A percentile compares a stretch with the other conserved stretches of the same genome.
Evolutionary conservation across 2,797 vertebrate genomes (phyloP).

Genomic region (Tiaroga cobitis): DNA sequence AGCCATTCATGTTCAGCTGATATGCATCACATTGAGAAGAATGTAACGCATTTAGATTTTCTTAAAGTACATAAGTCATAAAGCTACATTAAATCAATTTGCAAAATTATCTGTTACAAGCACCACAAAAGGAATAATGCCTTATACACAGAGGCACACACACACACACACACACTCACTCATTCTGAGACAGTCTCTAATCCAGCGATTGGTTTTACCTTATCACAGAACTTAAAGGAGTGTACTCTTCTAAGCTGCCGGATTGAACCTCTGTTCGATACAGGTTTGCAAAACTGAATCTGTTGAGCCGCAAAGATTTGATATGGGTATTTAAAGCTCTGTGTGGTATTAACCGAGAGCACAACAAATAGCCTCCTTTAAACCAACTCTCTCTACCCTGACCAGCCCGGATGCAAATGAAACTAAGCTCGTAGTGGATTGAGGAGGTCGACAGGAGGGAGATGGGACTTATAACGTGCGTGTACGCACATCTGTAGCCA

Average conservation of each 20-base stretch:
- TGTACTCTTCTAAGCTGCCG: slow-evolving; percentile 86
- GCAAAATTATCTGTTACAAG: slow-evolving; percentile 31
- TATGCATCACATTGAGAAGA: neutral
- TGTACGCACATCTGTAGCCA: slow-evolving; percentile 43
- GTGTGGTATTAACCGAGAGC: slow-evolving; percentile 83
- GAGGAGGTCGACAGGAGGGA: slow-evolving; percentile 68
- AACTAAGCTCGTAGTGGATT: slow-evolving; percentile 81
- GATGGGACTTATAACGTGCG: slow-evolving; percentile 14
- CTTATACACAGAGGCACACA: slow-evolving; percentile 33
- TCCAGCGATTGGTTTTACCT: slow-evolving; percentile 87
- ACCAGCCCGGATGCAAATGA: slow-evolving; percentile 83
- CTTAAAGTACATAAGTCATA: slow-evolving; percentile 6
- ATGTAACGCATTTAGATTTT: neutral
- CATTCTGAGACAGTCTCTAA: slow-evolving; percentile 72
- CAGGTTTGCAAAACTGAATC: slow-evolving; percentile 89
- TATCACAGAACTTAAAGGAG: slow-evolving; percentile 85
- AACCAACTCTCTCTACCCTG: slow-evolving; percentile 78
- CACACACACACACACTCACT: slow-evolving; percentile 48
- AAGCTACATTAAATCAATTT: slow-evolving; percentile 33
- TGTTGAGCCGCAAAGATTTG: slow-evolving; percentile 88
- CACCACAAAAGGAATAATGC: slow-evolving; percentile 31
- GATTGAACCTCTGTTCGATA: slow-evolving; percentile 87
- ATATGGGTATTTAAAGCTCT: slow-evolving; percentile 89
- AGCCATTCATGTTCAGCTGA: slow-evolving; percentile 11
- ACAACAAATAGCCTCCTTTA: slow-evolving; percentile 87